Base-by-base conservation (phyloP, 2,888 invertebrate species). In the Sisyra terminalis region DNA sequence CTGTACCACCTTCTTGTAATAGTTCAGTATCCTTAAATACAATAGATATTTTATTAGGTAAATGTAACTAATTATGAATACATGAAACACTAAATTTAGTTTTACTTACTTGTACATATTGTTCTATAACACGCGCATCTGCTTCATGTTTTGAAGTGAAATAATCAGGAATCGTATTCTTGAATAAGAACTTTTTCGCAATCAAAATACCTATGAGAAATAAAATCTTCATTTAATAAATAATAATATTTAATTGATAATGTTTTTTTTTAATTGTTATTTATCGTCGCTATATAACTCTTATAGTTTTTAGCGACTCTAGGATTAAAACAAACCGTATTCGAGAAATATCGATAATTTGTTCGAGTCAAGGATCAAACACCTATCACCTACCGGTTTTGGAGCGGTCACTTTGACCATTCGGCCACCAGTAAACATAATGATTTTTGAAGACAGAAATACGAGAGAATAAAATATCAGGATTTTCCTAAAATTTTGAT, bases 1-100 rank as follows among this genome's bases (percentile, higher is more conserved):
- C 78, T 10, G 79, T 78, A 8, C 85, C 71, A 50, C 78, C 78
- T 61, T 89, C 89, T 53, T 88, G 79, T 46, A 73, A 64, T 34
- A 70, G 57, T 53, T 77, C 75, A 9, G 71, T 67, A 52, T 73
- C 73, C 62, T 70, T 56, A 7, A 63, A 60, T 38, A 32, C 30
- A 32, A 40, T 42, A 39, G 9, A 29, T 39, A 32, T 4, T 4
- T 32, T n/a, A 11, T 32, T 9, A 11, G 4, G 3, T 32, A 32
- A 13, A 32, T 32, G 13, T 10, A 32, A 6, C 4, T 32, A 11
- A 4, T 32, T 32, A 32, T 6, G 32, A 13, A 11, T 6, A 6
- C 9, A 32, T 32, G 32, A 13, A 4, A 32, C 10, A 13, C 11
- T 9, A 32, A 29, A 29, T 29, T 29, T 8, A 8, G 29, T 29